phyloP scores from a whole-genome alignment of 2,113 vertebrate species.

The Clarias batrachus region DNA sequence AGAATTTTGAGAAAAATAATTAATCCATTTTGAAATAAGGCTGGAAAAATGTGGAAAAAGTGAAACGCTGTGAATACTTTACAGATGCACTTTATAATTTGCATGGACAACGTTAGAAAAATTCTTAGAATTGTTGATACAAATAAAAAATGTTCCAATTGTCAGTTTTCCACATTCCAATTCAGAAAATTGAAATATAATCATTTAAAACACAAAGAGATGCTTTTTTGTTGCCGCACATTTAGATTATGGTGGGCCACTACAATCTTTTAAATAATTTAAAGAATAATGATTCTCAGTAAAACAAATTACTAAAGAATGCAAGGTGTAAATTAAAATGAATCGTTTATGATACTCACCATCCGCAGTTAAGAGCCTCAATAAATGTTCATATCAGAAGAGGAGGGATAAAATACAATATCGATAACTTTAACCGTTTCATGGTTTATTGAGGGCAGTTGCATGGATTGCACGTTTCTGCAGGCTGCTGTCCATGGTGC shows the following conservation, averaged over 20 bases:
- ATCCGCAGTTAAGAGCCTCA: not conserved
- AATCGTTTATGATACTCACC: not conserved
- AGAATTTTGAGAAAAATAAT: too few species aligned
- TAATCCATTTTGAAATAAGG: too few species aligned
- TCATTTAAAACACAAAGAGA: not conserved
- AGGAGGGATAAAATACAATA: not conserved
- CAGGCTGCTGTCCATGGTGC: not conserved
- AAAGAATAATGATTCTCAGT: not conserved
- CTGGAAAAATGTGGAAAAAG: too few species aligned
- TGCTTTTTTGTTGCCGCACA: not conserved
- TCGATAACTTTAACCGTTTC: not conserved
- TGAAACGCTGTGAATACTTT: too few species aligned
- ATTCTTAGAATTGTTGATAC: not conserved
- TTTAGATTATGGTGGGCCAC: not conserved
- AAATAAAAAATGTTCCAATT: not conserved
- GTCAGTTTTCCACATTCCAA: constrained; percentile 6
- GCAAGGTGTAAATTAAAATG: not conserved
- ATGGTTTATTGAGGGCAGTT: not conserved
- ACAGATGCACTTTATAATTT: not conserved
- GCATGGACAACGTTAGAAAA: constrained; percentile 11
- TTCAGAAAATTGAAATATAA: constrained; percentile 31
- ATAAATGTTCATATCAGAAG: not conserved
- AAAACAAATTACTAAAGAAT: not conserved
- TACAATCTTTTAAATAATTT: not conserved
- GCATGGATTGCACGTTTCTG: not conserved